phyloP scores from a whole-genome alignment of 2,113 vertebrate species.

The Coturnix japonica region DNA sequence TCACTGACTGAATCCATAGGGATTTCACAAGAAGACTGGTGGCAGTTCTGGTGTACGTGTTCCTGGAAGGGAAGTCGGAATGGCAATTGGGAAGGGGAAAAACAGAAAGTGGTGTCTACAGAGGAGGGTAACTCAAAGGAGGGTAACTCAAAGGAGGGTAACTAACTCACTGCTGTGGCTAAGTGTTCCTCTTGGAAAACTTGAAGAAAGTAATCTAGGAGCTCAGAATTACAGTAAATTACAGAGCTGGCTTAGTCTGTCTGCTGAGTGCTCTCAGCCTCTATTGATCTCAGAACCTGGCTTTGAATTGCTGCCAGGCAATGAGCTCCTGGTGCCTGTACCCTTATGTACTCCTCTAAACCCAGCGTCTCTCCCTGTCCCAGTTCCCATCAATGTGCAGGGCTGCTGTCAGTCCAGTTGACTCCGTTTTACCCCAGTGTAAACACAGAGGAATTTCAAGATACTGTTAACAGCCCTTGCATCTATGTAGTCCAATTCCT shows the following conservation, averaged over 20 bases:
- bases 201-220: neutral
- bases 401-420: neutral
- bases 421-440: fast-evolving
- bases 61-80: neutral
- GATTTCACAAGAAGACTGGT: neutral
- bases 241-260: slow-evolving; percentile 20
- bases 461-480: neutral
- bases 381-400: neutral
- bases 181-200: slow-evolving; percentile 9
- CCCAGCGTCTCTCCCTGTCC: neutral
- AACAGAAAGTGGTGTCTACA: neutral
- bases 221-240: slow-evolving; percentile 59
- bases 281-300: slow-evolving; percentile 41
- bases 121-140: neutral
- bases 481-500: neutral
- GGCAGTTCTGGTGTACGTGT: neutral
- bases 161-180: neutral
- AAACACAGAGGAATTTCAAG: neutral
- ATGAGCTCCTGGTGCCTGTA: slow-evolving; percentile 16
- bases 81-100: neutral
- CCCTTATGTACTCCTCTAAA: neutral
- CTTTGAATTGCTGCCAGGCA: slow-evolving; percentile 45
- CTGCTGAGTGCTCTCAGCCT: slow-evolving; percentile 40
- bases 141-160: neutral
- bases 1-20: neutral